phyloP scores from a whole-genome alignment of 2,888 invertebrate species.

The Pristionchus exspectatus region DNA sequence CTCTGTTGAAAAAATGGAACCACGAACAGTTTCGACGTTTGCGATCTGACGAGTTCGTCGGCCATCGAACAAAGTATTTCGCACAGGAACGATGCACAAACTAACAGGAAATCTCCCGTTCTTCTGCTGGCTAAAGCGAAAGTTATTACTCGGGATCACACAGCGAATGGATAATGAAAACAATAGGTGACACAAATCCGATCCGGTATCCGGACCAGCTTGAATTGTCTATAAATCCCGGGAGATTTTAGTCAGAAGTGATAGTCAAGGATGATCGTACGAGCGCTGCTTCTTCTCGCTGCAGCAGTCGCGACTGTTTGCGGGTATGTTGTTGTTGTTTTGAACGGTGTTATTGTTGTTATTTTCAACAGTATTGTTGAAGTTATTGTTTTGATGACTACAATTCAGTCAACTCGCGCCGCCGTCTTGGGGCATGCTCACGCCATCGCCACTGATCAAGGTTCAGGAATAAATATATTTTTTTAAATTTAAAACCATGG shows the following conservation, averaged over 20 bases:
- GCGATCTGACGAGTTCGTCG: not conserved
- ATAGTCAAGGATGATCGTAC: conserved; percentile 27
- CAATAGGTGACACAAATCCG: conserved; percentile 36
- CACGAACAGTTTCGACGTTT: too few species aligned
- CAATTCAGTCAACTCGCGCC: not conserved
- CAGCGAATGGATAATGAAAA: not conserved
- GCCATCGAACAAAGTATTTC: not conserved
- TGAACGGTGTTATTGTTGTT: not conserved
- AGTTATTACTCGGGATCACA: not conserved
- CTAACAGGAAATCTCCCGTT: not conserved
- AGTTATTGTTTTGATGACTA: not conserved
- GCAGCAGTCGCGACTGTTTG: not conserved
- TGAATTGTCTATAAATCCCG: not conserved
- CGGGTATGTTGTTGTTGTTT: not conserved
- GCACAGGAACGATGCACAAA: not conserved
- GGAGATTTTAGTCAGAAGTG: not conserved
- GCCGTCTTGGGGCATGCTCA: not conserved
- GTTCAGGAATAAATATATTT: too few species aligned
- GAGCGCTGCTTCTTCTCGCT: not conserved
- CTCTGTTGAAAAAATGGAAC: too few species aligned
- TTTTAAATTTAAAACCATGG: too few species aligned
- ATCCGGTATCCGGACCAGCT: not conserved
- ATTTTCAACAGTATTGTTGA: not conserved
- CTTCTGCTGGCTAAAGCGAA: conserved; percentile 27
- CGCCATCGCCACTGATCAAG: not conserved